Evolutionary conservation across 2,113 vertebrate species (phyloP), one percentile per base, ranked within the genome.

Genomic region (Morone chrysops): DNA sequence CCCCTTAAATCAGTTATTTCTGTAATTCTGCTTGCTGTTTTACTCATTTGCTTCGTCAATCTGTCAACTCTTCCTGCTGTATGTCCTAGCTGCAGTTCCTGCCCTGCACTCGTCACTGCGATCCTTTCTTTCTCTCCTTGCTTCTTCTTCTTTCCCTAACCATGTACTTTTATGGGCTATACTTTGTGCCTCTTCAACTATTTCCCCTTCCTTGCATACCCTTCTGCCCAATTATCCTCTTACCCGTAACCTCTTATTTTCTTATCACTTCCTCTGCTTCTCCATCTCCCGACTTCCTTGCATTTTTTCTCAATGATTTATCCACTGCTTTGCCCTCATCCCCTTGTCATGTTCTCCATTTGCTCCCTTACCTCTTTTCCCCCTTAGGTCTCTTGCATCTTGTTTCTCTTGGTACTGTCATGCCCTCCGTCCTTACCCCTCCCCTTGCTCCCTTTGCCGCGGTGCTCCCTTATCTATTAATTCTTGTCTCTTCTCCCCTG

Each of bases 391-490:
- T 77, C 57, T 53, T 74, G 78, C 77, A 80, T 88, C 86, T 67
- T 69, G 84, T 82, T 75, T 56, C 77, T 69, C 57, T 41, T 16
- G 18, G 57, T 81, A 74, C 54, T 31, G 8, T 13, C 61, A 75
- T 77, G 68, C 78, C 81, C 87, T 68, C 22, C 56, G 0, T 81
- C 70, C 74, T 75, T 67, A 40, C 57, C 17, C 20, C 53, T 8
- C 48, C 22, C 45, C 57, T 18, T 17, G 3, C 53, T 71, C 62
- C 66, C 56, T 50, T 62, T 62, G 53, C 67, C 18, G 4, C 79
- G 18, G 31, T 63, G 40, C 84, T 83, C 75, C 80, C 85, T 87
- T 86, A 85, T 91, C 92, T 90, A 86, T 90, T 82, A 74, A 87
- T 90, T 89, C 89, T 84, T 47, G 80, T 90, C 87, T 87, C 78